phyloP scores from a whole-genome alignment of 2,888 invertebrate genomes.

The Thalpophila matura region DNA sequence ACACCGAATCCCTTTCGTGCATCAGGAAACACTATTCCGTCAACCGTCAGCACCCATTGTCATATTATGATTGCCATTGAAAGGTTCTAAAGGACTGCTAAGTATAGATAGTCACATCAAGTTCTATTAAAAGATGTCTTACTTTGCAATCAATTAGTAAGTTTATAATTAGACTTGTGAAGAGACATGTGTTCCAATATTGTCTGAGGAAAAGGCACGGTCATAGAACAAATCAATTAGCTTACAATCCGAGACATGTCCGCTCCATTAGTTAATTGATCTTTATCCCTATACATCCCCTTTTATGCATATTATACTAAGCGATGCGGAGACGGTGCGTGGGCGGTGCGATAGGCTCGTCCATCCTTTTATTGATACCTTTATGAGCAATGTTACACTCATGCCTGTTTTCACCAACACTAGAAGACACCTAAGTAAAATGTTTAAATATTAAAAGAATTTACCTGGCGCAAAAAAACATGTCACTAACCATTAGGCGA shows the following conservation, averaged over 20 bases:
- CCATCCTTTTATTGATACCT: too few relatives aligned
- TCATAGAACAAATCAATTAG: slow-evolving; percentile 73
- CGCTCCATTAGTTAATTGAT: slow-evolving; percentile 76
- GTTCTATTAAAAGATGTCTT: neutral
- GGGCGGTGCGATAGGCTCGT: too few relatives aligned
- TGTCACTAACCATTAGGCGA: too few relatives aligned
- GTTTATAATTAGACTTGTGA: slow-evolving; percentile 33
- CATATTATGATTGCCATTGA: too few relatives aligned
- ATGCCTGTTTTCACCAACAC: too few relatives aligned
- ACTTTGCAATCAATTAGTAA: slow-evolving; percentile 30
- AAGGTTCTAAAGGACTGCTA: too few relatives aligned
- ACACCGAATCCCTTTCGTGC: slow-evolving; percentile 17
- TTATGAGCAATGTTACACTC: neutral
- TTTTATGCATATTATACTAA: slow-evolving; percentile 1
- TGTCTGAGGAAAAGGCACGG: slow-evolving; percentile 56
- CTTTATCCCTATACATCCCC: slow-evolving; percentile 56
- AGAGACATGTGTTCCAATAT: slow-evolving; percentile 28
- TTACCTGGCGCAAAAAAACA: too few relatives aligned
- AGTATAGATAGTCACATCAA: neutral
- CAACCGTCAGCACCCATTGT: slow-evolving; percentile 8
- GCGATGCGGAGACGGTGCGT: neutral
- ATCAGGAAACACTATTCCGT: slow-evolving; percentile 15
- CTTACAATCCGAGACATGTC: slow-evolving; percentile 61
- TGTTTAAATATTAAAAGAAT: too few relatives aligned
- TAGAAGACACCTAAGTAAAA: too few relatives aligned